Base-by-base conservation (phyloP, 2,888 invertebrate genomes). In the Cephus nigrinus region DNA sequence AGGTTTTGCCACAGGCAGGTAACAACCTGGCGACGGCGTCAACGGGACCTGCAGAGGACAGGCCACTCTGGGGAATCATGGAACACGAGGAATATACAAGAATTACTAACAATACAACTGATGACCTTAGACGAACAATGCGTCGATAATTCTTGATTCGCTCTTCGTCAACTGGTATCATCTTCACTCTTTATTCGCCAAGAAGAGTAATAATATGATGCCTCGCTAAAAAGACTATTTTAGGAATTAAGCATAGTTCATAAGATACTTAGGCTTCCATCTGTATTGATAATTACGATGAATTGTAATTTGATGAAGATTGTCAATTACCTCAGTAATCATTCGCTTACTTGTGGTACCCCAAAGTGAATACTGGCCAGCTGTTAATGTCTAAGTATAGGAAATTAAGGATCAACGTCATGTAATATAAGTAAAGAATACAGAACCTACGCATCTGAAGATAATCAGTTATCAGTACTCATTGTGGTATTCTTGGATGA, bases 1-100 rank as follows among this genome's bases (percentile, higher is more conserved):
- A 91, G 77, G 90, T 91, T 12, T 82, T 91, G 68, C 91, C 91
- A 0, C 90, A 91, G 79, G 91, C 91, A 40, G 91, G 91, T 23
- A 91, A 91, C 78, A 90, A 88, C 82, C 84, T 91, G n/a, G 91
- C 89, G 12, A 40, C 76, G 12, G 87, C 88, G 4, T 88, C 90
- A 1, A 90, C 88, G 3, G 88, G 88, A 3, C n/a, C n/a, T 71
- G 90, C 90, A 1, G 90, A 90, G 12, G 86, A 83, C 4, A 76
- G 86, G 15, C 88, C 90, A 3, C 83, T 91, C 4, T 91, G 91
- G 91, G 90, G 91, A 3, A 90, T 91, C 23, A 91, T 91, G 91
- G 91, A 90, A 73, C 91, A 90, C 81, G 91, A 91, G 36, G 86
- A 89, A 12, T 87, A 90, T 69, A 89, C 88, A 9, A 55, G 55